Percentiles rank a stretch among this genome's conserved stretches.
These are phyloP conservation scores for Drosophila erecta DNA, from an alignment of 1,140 invertebrate genomes.

Conservation along the genomic window DNA sequence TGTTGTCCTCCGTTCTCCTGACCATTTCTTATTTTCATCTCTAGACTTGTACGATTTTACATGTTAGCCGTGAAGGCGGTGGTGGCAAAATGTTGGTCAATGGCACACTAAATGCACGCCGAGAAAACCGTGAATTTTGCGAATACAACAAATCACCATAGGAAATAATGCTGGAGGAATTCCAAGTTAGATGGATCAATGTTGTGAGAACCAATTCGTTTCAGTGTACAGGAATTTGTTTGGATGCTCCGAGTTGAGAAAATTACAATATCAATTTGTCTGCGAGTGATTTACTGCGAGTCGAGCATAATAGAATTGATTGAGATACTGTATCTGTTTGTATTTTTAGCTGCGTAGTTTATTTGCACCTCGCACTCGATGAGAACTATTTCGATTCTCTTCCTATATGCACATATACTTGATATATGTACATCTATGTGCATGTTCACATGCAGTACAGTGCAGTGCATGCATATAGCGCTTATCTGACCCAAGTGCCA, in stretches of 20 bases:
- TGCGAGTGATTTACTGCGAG: conserved; percentile 46
- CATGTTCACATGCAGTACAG: not conserved
- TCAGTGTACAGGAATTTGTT: not conserved
- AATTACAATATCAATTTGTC: conserved; percentile 53
- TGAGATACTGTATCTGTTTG: conserved; percentile 20
- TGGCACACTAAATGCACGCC: conserved; percentile 37
- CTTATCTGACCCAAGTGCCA: conserved; percentile 14
- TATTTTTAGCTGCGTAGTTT: conserved; percentile 41
- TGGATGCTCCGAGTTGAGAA: conserved; percentile 12
- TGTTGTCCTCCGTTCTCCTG: conserved; percentile 64
- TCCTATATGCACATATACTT: conserved; percentile 52
- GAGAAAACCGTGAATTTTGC: not conserved
- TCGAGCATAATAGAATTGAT: conserved; percentile 40
- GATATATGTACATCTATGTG: no score
- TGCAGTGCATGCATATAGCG: conserved; percentile 13
- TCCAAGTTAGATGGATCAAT: no score
- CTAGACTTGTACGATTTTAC: conserved; percentile 8
- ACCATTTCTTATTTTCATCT: conserved; percentile 22
- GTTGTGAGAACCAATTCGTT: no score
- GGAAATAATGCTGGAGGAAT: no score
- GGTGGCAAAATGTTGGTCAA: conserved; percentile 67
- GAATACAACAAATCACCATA: not conserved
- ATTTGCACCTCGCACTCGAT: conserved; percentile 36
- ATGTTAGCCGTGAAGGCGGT: conserved; percentile 32
- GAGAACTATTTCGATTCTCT: conserved; percentile 55